Evolutionary conservation across 2,888 invertebrate genomes (phyloP).

Genomic region (Chrysolina americana): DNA sequence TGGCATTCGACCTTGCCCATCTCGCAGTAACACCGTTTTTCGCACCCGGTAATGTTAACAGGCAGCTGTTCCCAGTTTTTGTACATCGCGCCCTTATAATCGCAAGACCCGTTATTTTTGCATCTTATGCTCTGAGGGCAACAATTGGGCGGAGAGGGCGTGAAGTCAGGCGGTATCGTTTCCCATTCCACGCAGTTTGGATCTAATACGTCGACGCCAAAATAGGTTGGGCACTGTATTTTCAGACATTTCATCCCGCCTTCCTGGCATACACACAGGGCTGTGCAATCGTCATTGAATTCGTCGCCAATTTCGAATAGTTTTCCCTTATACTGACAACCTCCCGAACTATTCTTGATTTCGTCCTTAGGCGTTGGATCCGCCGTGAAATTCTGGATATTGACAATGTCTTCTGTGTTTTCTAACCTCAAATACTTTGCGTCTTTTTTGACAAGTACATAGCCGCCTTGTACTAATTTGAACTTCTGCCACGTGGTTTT

Average conservation of each 20-base stretch:
- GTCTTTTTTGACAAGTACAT: constrained; percentile 58
- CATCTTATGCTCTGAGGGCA: constrained; percentile 86
- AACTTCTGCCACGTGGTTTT: constrained; percentile 69
- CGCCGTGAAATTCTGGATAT: constrained; percentile 54
- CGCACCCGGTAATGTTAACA: constrained; percentile 85
- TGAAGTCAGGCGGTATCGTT: constrained; percentile 80
- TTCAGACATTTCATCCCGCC: constrained; percentile 83
- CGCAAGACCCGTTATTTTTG: constrained; percentile 86
- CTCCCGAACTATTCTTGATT: constrained; percentile 44
- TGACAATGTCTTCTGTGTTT: constrained; percentile 62
- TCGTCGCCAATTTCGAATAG: constrained; percentile 75
- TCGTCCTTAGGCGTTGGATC: constrained; percentile 47
- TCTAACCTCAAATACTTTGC: constrained; percentile 65
- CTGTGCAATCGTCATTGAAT: constrained; percentile 87
- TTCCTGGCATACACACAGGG: constrained; percentile 83
- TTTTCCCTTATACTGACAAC: constrained; percentile 64
- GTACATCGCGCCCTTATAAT: constrained; percentile 77
- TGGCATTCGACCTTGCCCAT: constrained; percentile 90
- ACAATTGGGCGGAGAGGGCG: constrained; percentile 82
- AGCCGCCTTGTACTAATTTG: constrained; percentile 64
- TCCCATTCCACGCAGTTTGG: constrained; percentile 91
- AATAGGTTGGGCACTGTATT: constrained; percentile 87
- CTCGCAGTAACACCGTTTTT: constrained; percentile 89
- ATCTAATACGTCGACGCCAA: constrained; percentile 87
- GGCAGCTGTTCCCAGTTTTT: constrained; percentile 90